A percentile compares a stretch with the other conserved stretches of the same genome.
Evolutionary conservation across 2,888 invertebrate genomes (phyloP).

Genomic region (Trimorus sp.): DNA sequence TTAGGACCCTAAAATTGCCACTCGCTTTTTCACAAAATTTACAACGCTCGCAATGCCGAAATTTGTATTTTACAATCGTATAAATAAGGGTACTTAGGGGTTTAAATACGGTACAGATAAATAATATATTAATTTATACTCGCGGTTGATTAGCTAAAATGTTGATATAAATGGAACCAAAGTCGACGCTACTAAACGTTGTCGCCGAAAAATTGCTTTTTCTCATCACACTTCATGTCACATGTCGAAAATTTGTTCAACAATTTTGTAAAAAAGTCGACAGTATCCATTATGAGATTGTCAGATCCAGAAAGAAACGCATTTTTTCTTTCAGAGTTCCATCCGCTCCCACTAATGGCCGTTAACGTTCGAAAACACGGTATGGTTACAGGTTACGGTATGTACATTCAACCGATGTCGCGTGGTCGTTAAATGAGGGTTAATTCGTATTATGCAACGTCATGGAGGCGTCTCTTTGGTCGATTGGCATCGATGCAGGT

Average conservation of each 20-base stretch:
- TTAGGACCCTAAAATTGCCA: constrained; percentile 34
- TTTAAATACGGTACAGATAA: constrained; percentile 68
- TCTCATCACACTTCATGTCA: too few relatives aligned
- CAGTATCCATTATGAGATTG: too few relatives aligned
- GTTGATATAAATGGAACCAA: constrained; percentile 54
- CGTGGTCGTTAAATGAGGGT: constrained; percentile 19
- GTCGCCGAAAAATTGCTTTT: background rate
- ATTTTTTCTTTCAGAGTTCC: constrained; percentile 24
- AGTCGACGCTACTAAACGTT: constrained; percentile 40
- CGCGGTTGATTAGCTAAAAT: constrained; percentile 43
- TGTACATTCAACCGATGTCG: constrained; percentile 32
- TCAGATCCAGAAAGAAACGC: too few relatives aligned
- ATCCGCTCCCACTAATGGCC: constrained; percentile 14
- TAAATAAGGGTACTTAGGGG: constrained; percentile 72
- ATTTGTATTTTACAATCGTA: constrained; percentile 74
- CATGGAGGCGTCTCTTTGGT: constrained; percentile 76
- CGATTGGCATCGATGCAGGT: constrained; percentile 80
- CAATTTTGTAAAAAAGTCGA: too few relatives aligned
- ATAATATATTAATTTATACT: constrained; percentile 59
- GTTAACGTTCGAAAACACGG: constrained; percentile 5
- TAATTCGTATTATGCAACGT: constrained; percentile 62
- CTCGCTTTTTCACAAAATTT: constrained; percentile 57
- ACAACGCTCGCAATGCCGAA: constrained; percentile 27
- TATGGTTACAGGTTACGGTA: constrained; percentile 20
- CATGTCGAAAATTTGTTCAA: too few relatives aligned